These are phyloP conservation scores for Brachymystax lenok DNA, from an alignment of 2,797 vertebrate species.

Conservation along the genomic window DNA sequence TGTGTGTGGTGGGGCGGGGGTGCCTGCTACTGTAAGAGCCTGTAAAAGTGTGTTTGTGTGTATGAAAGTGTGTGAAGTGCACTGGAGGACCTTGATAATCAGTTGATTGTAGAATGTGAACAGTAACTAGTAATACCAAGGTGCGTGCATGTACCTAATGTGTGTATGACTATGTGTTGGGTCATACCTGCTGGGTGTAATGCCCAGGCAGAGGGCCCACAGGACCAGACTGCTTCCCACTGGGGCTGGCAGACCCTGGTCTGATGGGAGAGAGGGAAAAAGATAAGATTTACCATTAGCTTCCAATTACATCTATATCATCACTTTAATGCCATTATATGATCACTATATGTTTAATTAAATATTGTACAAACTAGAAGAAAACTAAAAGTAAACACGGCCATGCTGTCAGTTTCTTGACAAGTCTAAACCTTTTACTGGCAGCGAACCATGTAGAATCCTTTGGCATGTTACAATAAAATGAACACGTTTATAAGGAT, in stretches of 20 bases:
- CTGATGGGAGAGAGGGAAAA: conserved; percentile 60
- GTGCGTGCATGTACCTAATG: neutral
- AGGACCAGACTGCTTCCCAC: conserved; percentile 88
- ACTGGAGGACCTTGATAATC: no score
- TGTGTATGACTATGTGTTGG: neutral
- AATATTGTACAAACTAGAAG: no score
- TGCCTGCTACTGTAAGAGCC: neutral
- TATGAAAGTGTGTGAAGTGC: neutral
- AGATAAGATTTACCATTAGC: conserved; percentile 1
- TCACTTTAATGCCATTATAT: neutral
- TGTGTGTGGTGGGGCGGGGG: neutral
- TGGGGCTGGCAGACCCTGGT: conserved; percentile 96
- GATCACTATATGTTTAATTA: no score
- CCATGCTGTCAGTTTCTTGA: no score
- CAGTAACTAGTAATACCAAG: neutral
- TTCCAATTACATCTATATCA: neutral
- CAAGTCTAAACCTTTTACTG: no score
- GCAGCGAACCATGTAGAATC: no score
- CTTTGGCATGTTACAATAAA: no score
- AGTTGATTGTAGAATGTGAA: neutral
- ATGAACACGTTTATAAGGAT: neutral
- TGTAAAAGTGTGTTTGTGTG: neutral
- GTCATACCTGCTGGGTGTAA: conserved; percentile 90
- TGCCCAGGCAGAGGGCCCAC: conserved; percentile 80
- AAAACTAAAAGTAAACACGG: no score